Conservation (phyloP, 2,113 vertebrate genomes). For the Orientallactaga bullata region DNA sequence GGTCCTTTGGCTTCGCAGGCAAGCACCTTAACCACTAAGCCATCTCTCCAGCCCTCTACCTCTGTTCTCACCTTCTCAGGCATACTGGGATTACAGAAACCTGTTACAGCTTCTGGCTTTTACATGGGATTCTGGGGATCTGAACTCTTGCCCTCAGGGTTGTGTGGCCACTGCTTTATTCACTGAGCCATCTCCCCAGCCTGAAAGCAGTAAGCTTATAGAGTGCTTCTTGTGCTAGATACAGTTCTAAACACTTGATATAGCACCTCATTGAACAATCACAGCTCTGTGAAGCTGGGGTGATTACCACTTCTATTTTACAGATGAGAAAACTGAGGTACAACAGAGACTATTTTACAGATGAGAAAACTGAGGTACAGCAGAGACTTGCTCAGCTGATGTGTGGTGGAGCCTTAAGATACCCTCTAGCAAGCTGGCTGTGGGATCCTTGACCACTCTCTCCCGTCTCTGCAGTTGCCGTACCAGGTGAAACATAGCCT, state of each 20-base stretch:
- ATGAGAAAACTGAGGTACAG: constrained; percentile 4
- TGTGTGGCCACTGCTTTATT: no score
- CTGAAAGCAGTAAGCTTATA: no score
- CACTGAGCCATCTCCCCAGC: no score
- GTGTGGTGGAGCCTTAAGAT: background rate
- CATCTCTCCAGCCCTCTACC: no score
- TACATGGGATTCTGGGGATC: no score
- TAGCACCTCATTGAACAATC: background rate
- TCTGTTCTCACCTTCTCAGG: no score
- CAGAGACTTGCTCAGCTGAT: background rate
- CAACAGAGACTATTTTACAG: background rate
- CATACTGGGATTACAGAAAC: no score
- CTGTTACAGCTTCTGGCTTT: no score
- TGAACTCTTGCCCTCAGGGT: no score
- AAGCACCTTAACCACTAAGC: no score
- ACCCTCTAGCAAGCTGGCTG: background rate
- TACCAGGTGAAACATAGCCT: background rate
- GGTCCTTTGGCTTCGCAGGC: no score
- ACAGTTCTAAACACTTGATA: background rate
- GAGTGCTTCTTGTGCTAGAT: background rate
- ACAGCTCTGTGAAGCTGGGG: background rate
- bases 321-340: constrained; percentile 7
- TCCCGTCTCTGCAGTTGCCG: background rate
- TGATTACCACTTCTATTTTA: background rate
- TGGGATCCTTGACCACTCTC: background rate